Percentiles rank a stretch among this genome's conserved stretches.
Evolutionary conservation across 2,113 vertebrate genomes (phyloP).

Genomic region (Crotalus tigris): DNA sequence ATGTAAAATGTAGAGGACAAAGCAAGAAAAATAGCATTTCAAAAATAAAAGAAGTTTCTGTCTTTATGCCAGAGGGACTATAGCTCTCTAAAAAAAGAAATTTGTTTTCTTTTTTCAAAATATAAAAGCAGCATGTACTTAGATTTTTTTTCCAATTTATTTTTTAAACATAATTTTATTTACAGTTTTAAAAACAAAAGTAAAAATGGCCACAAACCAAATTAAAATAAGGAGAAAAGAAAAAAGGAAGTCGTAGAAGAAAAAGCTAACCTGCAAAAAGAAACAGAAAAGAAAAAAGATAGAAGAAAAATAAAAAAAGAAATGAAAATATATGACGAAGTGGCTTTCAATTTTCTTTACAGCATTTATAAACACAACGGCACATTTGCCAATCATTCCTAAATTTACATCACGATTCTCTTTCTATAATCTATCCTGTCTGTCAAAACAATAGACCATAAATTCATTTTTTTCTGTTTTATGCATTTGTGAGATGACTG

Average conservation of each 20-base stretch:
- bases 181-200: not conserved
- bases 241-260: not conserved
- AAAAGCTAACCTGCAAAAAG: not conserved
- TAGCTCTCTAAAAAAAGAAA: not conserved
- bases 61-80: not conserved
- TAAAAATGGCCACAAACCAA: not conserved
- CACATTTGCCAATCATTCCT: not conserved
- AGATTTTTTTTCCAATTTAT: not conserved
- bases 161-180: not conserved
- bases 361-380: not conserved
- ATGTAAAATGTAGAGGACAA: not conserved
- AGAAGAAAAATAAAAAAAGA: not conserved
- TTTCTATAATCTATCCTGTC: not conserved
- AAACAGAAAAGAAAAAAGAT: not conserved
- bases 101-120: not conserved
- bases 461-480: not conserved
- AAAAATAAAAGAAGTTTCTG: not conserved
- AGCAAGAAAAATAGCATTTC: not conserved
- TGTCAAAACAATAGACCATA: not conserved
- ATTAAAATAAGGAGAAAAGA: not conserved
- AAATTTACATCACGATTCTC: not conserved
- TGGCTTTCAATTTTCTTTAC: not conserved
- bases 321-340: not conserved
- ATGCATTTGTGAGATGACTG: not conserved
- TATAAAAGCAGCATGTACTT: not conserved